A percentile compares a stretch with the other conserved stretches of the same genome.
Conservation (phyloP, 2,888 invertebrate species). For the Amphimallon solstitiale region DNA sequence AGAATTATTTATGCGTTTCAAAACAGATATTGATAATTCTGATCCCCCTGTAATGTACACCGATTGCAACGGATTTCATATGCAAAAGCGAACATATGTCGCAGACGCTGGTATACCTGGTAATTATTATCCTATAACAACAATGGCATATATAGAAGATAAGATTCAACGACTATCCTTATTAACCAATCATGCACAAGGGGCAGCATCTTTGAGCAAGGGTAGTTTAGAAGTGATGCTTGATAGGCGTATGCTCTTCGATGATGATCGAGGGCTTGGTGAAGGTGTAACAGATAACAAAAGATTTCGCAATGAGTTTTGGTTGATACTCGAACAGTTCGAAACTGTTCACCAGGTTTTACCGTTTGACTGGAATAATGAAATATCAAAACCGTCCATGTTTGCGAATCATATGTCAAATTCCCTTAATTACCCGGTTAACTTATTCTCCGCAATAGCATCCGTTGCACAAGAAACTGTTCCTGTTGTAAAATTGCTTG, state of each 20-base stretch:
- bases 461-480: not conserved
- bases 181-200: slow-evolving; percentile 26
- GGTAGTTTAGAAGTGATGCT: slow-evolving; percentile 25
- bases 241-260: slow-evolving; percentile 1
- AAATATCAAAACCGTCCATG: slow-evolving; percentile 11
- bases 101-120: slow-evolving; percentile 7
- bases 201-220: slow-evolving; percentile 5
- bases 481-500: not conserved
- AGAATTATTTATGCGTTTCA: slow-evolving; percentile 26
- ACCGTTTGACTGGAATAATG: not conserved
- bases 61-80: slow-evolving; percentile 28
- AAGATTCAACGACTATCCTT: slow-evolving; percentile 6
- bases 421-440: slow-evolving; percentile 24
- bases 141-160: slow-evolving; percentile 30
- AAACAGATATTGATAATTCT: slow-evolving; percentile 15
- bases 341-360: not conserved
- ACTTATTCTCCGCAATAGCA: not conserved
- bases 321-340: slow-evolving; percentile 9
- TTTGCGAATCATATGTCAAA: slow-evolving; percentile 21
- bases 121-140: slow-evolving; percentile 28
- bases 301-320: slow-evolving; percentile 15
- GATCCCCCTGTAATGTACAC: slow-evolving; percentile 18
- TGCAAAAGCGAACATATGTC: slow-evolving; percentile 19
- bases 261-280: slow-evolving; percentile 13
- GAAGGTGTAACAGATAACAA: slow-evolving; percentile 21